A percentile compares a stretch with the other conserved stretches of the same genome.
phyloP scores from a whole-genome alignment of 1,140 invertebrate genomes.

The Nixonia krombeini region DNA sequence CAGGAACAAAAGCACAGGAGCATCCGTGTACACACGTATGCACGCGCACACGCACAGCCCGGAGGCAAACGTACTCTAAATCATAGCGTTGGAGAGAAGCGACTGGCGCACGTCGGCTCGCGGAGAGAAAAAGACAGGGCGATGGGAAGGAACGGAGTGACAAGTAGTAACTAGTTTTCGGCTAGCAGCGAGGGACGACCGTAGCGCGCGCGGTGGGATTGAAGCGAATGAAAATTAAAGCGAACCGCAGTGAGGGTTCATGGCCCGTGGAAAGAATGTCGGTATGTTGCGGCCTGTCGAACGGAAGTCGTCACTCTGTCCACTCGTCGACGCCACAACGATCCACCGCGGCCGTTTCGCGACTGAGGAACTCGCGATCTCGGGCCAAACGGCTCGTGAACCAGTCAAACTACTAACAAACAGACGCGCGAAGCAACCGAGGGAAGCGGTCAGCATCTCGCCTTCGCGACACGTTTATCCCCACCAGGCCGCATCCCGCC shows the following conservation, averaged over 20 bases:
- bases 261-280: constrained; percentile 1
- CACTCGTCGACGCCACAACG: constrained; percentile 16
- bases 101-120: no score
- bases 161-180: no score
- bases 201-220: no score
- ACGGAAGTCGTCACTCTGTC: constrained; percentile 8
- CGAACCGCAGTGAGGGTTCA: no score
- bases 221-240: no score
- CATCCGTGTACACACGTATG: neutral
- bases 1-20: no score
- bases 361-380: constrained; percentile 44
- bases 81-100: no score
- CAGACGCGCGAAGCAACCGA: constrained; percentile 40
- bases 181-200: no score
- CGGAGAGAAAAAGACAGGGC: no score
- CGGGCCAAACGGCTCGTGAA: constrained; percentile 40
- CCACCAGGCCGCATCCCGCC: constrained; percentile 12
- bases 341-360: constrained; percentile 31
- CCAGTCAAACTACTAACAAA: constrained; percentile 52
- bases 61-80: constrained; percentile 11
- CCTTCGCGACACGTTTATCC: constrained; percentile 48
- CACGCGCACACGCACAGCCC: neutral
- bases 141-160: no score
- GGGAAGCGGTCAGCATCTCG: constrained; percentile 48
- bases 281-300: neutral